Evolutionary conservation across 2,888 invertebrate species (phyloP).

Genomic region (Crossocerus cetratus): DNA sequence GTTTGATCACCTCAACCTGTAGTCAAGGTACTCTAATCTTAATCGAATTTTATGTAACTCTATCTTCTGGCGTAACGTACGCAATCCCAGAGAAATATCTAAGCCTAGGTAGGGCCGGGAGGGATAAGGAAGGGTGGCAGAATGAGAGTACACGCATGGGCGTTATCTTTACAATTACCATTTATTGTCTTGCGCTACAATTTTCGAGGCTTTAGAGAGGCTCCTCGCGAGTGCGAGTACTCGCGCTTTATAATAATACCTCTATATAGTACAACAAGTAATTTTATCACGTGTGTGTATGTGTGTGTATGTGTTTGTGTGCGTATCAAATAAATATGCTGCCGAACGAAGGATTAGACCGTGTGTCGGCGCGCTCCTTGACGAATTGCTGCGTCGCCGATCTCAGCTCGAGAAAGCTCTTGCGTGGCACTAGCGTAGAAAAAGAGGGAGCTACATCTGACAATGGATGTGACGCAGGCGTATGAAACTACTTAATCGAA

Average conservation of each 20-base stretch:
- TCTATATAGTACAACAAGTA: conserved; percentile 27
- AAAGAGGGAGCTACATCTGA: conserved; percentile 7
- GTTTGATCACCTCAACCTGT: too few species aligned
- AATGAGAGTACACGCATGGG: too few species aligned
- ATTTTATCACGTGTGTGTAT: conserved; percentile 21
- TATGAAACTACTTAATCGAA: conserved; percentile 36
- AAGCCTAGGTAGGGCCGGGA: too few species aligned
- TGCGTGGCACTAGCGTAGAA: conserved; percentile 36
- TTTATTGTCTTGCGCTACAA: conserved; percentile 72
- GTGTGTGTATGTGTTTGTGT: too few species aligned
- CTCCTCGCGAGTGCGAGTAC: conserved; percentile 24
- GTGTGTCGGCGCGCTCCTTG: conserved; percentile 1
- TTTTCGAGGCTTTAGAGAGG: conserved; percentile 48
- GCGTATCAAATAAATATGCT: conserved; percentile 48
- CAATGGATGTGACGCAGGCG: neutral
- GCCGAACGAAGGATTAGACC: conserved; percentile 22
- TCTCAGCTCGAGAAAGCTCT: conserved; percentile 39
- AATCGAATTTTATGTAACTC: too few species aligned
- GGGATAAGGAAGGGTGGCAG: too few species aligned
- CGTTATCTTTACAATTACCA: conserved; percentile 66
- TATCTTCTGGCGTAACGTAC: too few species aligned
- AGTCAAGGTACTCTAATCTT: too few species aligned
- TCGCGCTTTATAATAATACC: conserved; percentile 14
- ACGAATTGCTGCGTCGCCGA: conserved; percentile 17
- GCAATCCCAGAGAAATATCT: too few species aligned